Evolutionary conservation across 1,140 invertebrate genomes (phyloP).

Genomic region (Hylaeus volcanicus): DNA sequence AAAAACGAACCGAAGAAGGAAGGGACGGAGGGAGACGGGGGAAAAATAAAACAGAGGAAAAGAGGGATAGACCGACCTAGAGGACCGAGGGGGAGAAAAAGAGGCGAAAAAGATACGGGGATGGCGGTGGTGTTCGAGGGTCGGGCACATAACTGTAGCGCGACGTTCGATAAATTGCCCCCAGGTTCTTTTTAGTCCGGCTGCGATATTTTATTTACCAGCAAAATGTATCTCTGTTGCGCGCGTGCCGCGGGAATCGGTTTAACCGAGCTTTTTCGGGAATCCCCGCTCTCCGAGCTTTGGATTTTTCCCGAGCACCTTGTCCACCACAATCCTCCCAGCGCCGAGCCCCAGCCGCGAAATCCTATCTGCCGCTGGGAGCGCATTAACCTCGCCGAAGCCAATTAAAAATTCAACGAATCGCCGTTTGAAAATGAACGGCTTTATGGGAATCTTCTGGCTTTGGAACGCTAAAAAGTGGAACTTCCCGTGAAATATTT

Average conservation of each 20-base stretch:
- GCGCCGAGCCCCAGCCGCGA: not conserved
- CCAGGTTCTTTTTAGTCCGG: slow-evolving; percentile 52
- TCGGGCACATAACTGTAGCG: slow-evolving; percentile 52
- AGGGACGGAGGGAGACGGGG: not conserved
- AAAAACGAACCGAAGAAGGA: not conserved
- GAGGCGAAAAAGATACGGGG: slow-evolving; percentile 28
- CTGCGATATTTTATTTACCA: slow-evolving; percentile 63
- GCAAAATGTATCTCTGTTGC: slow-evolving; percentile 50
- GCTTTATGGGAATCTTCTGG: not conserved
- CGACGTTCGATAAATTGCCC: slow-evolving; percentile 63
- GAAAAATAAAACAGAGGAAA: not conserved
- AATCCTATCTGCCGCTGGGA: slow-evolving; percentile 3
- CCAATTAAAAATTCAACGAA: slow-evolving; percentile 21
- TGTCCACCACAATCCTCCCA: slow-evolving; percentile 3
- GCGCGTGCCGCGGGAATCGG: slow-evolving; percentile 46
- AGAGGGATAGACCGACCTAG: not conserved
- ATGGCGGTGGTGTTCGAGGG: slow-evolving; percentile 9
- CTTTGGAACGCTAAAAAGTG: too few species aligned
- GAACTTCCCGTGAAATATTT: too few species aligned
- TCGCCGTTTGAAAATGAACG: not conserved
- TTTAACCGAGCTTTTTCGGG: slow-evolving; percentile 12
- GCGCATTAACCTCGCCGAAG: not conserved
- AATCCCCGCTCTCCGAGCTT: not conserved
- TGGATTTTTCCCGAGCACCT: slow-evolving; percentile 4
- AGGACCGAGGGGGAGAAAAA: slow-evolving; percentile 27